Conservation (phyloP, 2,113 vertebrate genomes). For the Benitochromis conjunctus region DNA sequence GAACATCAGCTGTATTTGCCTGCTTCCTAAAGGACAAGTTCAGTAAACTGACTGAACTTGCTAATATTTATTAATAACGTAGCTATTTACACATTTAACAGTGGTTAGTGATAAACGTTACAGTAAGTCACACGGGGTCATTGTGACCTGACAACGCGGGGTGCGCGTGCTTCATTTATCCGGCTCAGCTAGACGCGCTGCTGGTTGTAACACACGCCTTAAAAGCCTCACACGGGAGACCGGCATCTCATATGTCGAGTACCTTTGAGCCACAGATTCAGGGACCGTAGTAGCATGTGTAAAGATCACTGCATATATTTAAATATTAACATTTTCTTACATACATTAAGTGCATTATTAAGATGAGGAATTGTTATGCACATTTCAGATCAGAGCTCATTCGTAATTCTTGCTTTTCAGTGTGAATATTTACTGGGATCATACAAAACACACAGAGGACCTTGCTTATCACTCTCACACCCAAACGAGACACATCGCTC, state of each 20-base stretch:
- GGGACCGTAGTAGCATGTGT: not conserved
- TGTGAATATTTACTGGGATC: not conserved
- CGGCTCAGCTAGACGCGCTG: no score
- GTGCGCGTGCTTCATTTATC: no score
- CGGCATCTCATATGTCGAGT: not conserved
- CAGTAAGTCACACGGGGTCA: no score
- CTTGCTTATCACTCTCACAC: not conserved
- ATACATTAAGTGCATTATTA: not conserved
- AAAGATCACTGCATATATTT: not conserved
- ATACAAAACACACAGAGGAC: not conserved
- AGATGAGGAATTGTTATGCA: not conserved
- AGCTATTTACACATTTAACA: no score
- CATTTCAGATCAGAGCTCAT: not conserved
- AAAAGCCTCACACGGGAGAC: no score
- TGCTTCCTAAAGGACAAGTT: no score
- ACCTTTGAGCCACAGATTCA: not conserved
- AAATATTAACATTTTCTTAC: not conserved
- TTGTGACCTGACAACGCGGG: no score
- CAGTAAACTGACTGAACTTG: no score
- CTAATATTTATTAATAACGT: no score
- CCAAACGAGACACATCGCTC: not conserved
- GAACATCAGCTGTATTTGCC: no score
- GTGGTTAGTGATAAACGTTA: no score
- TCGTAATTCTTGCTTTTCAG: not conserved
- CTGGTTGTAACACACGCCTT: no score